These are phyloP conservation scores for Tipula unca DNA, from an alignment of 2,888 invertebrate genomes.

Conservation along the genomic window DNA sequence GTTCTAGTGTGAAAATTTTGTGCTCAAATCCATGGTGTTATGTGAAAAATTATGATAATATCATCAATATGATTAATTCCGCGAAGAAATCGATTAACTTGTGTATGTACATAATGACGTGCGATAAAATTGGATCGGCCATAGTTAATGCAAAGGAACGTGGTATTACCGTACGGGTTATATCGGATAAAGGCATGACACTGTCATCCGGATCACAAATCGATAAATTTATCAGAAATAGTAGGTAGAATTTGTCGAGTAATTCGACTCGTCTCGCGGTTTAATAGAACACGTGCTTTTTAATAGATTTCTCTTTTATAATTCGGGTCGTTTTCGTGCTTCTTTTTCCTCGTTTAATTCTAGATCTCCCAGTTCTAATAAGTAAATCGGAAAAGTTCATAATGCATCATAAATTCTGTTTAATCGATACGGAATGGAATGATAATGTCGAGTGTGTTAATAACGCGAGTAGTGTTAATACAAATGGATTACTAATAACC, in stretches of 20 bases:
- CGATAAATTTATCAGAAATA: constrained; percentile 25
- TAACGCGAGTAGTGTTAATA: not conserved
- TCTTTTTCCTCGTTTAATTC: not conserved
- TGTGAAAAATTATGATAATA: not conserved
- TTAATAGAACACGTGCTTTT: not conserved
- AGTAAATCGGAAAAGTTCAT: constrained; percentile 28
- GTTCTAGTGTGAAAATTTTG: not conserved
- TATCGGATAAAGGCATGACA: constrained; percentile 34
- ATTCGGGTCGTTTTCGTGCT: not conserved
- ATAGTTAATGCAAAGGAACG: constrained; percentile 30
- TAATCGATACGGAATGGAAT: constrained; percentile 32
- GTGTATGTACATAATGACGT: constrained; percentile 36
- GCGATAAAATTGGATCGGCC: constrained; percentile 27
- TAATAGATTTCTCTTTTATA: not conserved
- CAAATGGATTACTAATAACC: constrained; percentile 26
- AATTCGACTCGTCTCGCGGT: not conserved
- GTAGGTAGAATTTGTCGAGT: constrained; percentile 24
- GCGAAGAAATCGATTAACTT: constrained; percentile 34
- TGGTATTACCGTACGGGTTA: constrained; percentile 32
- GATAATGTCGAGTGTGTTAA: not conserved
- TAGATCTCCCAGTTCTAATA: constrained; percentile 34
- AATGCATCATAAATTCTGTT: constrained; percentile 40
- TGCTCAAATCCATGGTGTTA: not conserved
- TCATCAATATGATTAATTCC: not conserved
- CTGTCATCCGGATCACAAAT: constrained; percentile 30